These are phyloP conservation scores for Mormyrus hasselquistii DNA, from an alignment of 2,797 vertebrate genomes.

Conservation along the genomic window DNA sequence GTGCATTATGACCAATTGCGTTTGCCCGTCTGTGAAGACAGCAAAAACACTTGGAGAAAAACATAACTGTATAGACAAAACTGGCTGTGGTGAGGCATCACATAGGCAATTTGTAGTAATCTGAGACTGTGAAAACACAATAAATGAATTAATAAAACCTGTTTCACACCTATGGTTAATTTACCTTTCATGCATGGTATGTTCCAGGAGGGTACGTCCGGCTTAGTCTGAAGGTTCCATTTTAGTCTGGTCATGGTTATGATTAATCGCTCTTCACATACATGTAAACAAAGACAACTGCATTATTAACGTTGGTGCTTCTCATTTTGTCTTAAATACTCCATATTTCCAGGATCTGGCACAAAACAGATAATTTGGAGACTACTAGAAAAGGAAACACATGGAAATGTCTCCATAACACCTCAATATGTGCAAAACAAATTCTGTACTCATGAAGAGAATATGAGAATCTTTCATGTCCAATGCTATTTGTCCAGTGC, in stretches of 20 bases:
- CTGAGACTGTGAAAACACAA: background rate
- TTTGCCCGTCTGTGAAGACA: slow-evolving; percentile 41
- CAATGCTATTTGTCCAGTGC: background rate
- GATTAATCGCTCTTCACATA: background rate
- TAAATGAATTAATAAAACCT: background rate
- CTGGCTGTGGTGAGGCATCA: background rate
- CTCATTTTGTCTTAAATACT: background rate
- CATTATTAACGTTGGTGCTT: background rate
- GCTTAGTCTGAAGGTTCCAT: background rate
- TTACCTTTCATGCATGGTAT: background rate
- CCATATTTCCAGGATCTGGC: background rate
- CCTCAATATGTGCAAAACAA: background rate
- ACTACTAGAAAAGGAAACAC: background rate
- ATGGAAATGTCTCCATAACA: background rate
- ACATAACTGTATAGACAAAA: background rate
- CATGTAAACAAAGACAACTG: background rate
- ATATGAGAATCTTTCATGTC: background rate
- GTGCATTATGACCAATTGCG: slow-evolving; percentile 68
- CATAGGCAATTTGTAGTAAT: background rate
- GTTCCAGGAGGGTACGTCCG: background rate
- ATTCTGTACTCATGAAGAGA: background rate
- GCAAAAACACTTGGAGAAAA: background rate
- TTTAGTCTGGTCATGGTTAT: background rate
- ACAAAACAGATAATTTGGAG: background rate
- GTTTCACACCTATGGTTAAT: background rate